These are phyloP conservation scores for Pelvicachromis taeniatus DNA, from an alignment of 2,113 vertebrate genomes.

Conservation along the genomic window DNA sequence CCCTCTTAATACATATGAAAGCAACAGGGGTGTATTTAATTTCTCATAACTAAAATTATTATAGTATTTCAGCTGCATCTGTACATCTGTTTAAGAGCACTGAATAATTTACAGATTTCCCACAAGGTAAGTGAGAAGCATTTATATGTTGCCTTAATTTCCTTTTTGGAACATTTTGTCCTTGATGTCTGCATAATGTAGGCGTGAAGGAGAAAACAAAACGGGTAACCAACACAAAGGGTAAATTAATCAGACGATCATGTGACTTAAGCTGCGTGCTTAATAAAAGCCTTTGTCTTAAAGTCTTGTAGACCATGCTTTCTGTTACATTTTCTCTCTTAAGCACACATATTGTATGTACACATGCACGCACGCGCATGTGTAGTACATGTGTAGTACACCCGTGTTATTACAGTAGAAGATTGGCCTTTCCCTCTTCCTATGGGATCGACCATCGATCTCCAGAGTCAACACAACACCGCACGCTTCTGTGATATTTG, in stretches of 20 bases:
- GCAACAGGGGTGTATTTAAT: background rate
- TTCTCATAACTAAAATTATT: background rate
- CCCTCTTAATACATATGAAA: background rate
- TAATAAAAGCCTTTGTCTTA: background rate
- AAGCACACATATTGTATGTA: background rate
- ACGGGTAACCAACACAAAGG: background rate
- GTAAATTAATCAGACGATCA: background rate
- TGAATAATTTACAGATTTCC: constrained; percentile 18
- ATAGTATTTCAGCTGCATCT: background rate
- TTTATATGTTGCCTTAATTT: background rate
- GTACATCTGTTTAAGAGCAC: background rate
- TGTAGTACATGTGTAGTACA: background rate
- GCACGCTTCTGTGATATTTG: constrained; percentile 53
- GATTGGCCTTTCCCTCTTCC: constrained; percentile 61
- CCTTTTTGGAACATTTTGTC: background rate
- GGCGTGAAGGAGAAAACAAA: background rate
- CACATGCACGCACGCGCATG: background rate
- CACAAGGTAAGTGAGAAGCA: background rate
- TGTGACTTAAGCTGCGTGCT: background rate
- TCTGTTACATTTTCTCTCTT: background rate
- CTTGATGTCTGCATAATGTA: background rate
- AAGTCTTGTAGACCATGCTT: background rate
- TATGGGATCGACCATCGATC: constrained; percentile 59
- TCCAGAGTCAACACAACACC: constrained; percentile 51
- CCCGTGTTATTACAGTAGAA: constrained; percentile 52